Evolutionary conservation across 2,888 invertebrate genomes (phyloP), one percentile per base, ranked within the genome.

Genomic region (Acronicta alni): DNA sequence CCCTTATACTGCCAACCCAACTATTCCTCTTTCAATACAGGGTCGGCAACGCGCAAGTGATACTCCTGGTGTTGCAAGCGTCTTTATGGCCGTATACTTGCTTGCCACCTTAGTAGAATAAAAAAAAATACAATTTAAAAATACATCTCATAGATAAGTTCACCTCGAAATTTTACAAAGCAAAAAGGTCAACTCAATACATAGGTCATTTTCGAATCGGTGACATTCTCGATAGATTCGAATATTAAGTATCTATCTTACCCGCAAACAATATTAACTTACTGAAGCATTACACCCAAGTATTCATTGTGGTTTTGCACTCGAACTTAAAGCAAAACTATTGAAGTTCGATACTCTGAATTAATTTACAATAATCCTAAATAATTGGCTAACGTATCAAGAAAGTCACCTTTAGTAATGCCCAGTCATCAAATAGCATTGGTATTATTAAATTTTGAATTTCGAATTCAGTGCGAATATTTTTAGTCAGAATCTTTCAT

Each of bases 381-480:
- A 45, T 45, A 7, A 30, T 23, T 26, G 30, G 38, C 3, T 9
- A 0, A 5, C 16, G 14, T 62, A 69, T 39, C 18, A 35, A 47
- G 38, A 62, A 46, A 45, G n/a, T 39, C 41, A 62, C 7, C 18
- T 16, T 7, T 15, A n/a, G n/a, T n/a, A n/a, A 39, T 51, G 17
- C 37, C 16, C 63, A 44, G 23, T 51, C 18, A 47, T 47, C 6
- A 57, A 52, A 30, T 30, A 67, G 49, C n/a, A 57, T 23, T 30
- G 16, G 57, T 42, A 26, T 23, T 18, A 18, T 56, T 39, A 42
- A 45, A 30, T 49, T 67, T 45, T 55, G 54, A 51, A 66, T 42
- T 66, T 58, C n/a, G 42, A 71, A 68, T 56, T 66, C 18, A 17
- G 12, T 43, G 44, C 43, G 66, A 49, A 67, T 70, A 70, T 65